Base-by-base conservation (phyloP, 2,888 invertebrate genomes). In the Drosophila flavopinicola region DNA sequence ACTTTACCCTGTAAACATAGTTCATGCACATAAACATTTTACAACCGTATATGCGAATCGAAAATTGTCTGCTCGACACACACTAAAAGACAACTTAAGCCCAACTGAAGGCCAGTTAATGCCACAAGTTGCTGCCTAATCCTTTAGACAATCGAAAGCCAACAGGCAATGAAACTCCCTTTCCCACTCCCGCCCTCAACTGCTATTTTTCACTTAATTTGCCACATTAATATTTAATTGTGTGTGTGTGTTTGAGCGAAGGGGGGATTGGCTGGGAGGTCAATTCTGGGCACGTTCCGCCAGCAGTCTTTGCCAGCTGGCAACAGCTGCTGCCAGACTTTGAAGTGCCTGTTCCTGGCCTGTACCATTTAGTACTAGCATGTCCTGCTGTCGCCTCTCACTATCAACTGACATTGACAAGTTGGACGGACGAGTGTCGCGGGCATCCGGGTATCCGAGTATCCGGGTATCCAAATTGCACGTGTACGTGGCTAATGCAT, bases 211-310 rank as follows among this genome's bases (percentile, higher is more conserved):
- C 87, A 85, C 83, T 72, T 85, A 83, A 85, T 84, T 78, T 83
- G 63, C 45, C 69, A 69, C 85, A 78, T 87, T 83, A 75, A 84
- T 87, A 85, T 84, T 87, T 87, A 85, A 85, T 78, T 85, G 72
- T 76, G 66, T 61, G 61, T 53, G 49, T 60, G 38, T 42, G 13
- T 32, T 27, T 6, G 20, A 24, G 17, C 37, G 30, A 39, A 2
- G 1, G 32, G 9, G 29, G 24, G 20, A 6, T 9, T 30, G 37
- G 15, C 56, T 49, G 58, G 47, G 20, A 58, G 49, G 57, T 35
- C 45, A 56, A 84, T 66, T 61, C 74, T 54, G 32, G 38, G 73
- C 79, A 85, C 79, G 84, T 83, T 54, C 54, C 27, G 35, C 20
- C 10, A 49, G 27, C 75, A 69, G 75, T 20, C 58, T 58, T 65